Base-by-base conservation (phyloP, 2,113 vertebrate genomes). In the Limanda limanda region DNA sequence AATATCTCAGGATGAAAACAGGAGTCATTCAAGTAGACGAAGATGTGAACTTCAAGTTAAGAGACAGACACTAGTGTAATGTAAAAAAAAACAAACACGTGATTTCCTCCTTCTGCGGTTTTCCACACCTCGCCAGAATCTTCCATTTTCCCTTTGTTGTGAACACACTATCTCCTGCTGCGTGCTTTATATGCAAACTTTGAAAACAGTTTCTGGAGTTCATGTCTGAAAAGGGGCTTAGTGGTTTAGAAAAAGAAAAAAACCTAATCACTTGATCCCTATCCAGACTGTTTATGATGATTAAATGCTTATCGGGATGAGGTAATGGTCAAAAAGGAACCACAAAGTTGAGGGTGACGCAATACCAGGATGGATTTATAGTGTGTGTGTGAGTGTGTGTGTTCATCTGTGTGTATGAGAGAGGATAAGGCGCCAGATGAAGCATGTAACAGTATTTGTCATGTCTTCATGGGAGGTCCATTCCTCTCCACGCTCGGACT, bases 381-480 rank as follows among this genome's bases (percentile, higher is more conserved):
- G 64, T 66, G 72, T 59, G 37, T 21, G 21, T 52, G 60, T 77
- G 1, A 65, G 59, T 68, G 27, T 31, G 37, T 66, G 37, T 69
- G 63, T 45, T 31, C n/a, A 20, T 21, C 23, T 62, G 59, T 68
- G 75, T 54, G 52, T 63, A 40, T 40, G 17, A 21, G 24, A 68
- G 66, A 66, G 72, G 72, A 82, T 79, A 57, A 76, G 64, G 18
- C 59, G 81, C 52, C 52, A 75, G 85, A 88, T 85, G 91, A 86
- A 90, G 89, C 91, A 86, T 90, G 86, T 86, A 89, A 92, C 88
- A 84, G 78, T 85, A 89, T 90, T 91, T 91, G 89, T 90, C 89
- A 91, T 85, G 83, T 92, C 86, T 82, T 85, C 79, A 56, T 68
- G 73, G 88, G 91, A 83, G 85, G 88, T 89, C 85, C 74, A 73